These are phyloP conservation scores for Triplophysa rosa DNA, from an alignment of 2,113 vertebrate genomes.

Conservation along the genomic window DNA sequence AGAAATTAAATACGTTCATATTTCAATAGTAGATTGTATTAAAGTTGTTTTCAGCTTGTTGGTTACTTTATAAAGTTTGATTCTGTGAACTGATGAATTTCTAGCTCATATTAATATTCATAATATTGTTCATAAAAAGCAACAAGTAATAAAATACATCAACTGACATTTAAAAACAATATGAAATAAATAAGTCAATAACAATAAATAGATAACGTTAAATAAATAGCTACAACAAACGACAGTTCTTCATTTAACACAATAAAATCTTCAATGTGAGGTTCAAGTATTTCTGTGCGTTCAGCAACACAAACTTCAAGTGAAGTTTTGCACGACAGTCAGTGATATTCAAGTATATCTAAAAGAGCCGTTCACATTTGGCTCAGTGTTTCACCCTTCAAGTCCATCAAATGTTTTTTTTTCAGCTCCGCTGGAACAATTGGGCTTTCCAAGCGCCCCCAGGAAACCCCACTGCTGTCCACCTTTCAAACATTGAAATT, in stretches of 20 bases:
- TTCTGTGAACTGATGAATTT: background rate
- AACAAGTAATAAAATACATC: conserved; percentile 56
- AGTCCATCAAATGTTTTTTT: conserved; percentile 43
- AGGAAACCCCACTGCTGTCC: background rate
- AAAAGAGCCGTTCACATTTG: conserved; percentile 64
- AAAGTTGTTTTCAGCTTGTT: background rate
- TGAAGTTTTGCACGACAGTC: background rate
- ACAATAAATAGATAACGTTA: conserved; percentile 44
- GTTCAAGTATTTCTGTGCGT: conserved; percentile 54
- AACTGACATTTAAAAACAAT: conserved; percentile 47
- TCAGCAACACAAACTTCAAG: conserved; percentile 42
- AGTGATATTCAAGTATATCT: background rate
- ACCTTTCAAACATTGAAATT: background rate
- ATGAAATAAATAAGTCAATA: conserved; percentile 62
- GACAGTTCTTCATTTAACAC: conserved; percentile 33
- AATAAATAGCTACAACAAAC: conserved; percentile 49
- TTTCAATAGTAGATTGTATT: background rate
- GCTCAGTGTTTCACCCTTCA: conserved; percentile 32
- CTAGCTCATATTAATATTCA: background rate
- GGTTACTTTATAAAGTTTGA: background rate
- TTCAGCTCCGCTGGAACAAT: background rate
- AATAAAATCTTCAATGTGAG: conserved; percentile 43
- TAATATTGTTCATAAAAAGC: background rate
- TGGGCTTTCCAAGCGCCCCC: background rate
- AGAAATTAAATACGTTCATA: background rate